Conservation (phyloP, 2,888 invertebrate genomes). For the Drosophila dives region DNA sequence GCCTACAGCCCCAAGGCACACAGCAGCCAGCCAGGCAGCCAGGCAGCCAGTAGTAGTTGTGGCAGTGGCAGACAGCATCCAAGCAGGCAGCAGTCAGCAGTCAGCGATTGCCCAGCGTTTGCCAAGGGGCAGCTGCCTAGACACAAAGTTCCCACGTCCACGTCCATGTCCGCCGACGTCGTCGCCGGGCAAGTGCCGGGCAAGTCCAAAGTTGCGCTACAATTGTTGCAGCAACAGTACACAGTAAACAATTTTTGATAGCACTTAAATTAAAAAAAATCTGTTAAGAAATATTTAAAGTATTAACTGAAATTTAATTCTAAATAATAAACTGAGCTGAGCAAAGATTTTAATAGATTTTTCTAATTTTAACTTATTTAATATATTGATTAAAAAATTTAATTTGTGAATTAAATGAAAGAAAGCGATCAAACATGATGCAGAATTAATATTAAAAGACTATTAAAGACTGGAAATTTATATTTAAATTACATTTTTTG, state of each 20-base stretch:
- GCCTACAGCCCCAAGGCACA: constrained; percentile 70
- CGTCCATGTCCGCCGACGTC: constrained; percentile 58
- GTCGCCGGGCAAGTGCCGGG: constrained; percentile 54
- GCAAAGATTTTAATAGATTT: too few relatives aligned
- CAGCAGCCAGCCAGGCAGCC: constrained; percentile 23
- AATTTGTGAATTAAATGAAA: neutral
- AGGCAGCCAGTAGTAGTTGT: constrained; percentile 5
- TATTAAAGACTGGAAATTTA: too few relatives aligned
- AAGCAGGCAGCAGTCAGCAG: constrained; percentile 48
- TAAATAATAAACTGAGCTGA: neutral
- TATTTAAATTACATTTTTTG: too few relatives aligned
- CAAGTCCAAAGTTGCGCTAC: constrained; percentile 54
- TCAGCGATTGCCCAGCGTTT: constrained; percentile 62
- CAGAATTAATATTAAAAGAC: neutral
- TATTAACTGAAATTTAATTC: neutral
- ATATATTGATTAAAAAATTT: too few relatives aligned
- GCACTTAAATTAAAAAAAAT: neutral
- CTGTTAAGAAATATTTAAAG: neutral
- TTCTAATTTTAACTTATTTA: too few relatives aligned
- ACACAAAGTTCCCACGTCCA: constrained; percentile 78
- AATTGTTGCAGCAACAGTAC: constrained; percentile 40
- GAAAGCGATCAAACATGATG: neutral
- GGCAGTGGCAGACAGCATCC: constrained; percentile 20
- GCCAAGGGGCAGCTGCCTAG: constrained; percentile 67
- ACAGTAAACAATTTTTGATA: constrained; percentile 11